phyloP scores from a whole-genome alignment of 2,888 invertebrate genomes.

The Linnaemya tessellans region DNA sequence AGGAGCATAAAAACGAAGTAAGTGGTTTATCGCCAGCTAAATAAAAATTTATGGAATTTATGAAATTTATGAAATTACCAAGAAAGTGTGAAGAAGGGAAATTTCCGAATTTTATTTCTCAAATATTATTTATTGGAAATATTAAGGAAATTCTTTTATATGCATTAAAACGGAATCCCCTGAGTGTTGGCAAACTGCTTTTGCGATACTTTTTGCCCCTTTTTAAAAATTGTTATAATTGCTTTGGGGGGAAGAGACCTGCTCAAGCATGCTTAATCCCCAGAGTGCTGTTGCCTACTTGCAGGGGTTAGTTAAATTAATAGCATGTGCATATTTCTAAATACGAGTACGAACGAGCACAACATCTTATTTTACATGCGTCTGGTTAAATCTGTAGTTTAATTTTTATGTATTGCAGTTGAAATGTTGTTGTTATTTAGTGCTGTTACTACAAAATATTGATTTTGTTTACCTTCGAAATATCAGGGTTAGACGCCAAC shows the following conservation, averaged over 20 bases:
- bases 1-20: slow-evolving; percentile 63
- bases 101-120: not conserved
- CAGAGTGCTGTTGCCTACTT: slow-evolving; percentile 25
- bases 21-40: slow-evolving; percentile 43
- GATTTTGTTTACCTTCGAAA: slow-evolving; percentile 30
- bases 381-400: not conserved
- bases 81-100: not conserved
- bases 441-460: slow-evolving; percentile 18
- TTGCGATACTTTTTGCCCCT: not conserved
- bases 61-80: not conserved
- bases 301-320: not conserved
- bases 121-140: slow-evolving; percentile 7
- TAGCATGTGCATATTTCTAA: not conserved
- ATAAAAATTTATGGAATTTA: not conserved
- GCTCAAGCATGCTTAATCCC: not conserved
- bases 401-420: not conserved
- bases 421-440: not conserved
- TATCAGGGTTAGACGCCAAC: slow-evolving; percentile 28
- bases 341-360: not conserved
- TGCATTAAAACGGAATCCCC: not conserved
- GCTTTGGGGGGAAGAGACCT: not conserved
- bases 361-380: not conserved
- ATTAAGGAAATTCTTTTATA: not conserved
- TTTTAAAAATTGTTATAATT: not conserved
- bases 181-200: not conserved